A percentile compares a stretch with the other conserved stretches of the same genome.
These are phyloP conservation scores for Sweltsa coloradensis DNA, from an alignment of 1,140 invertebrate genomes.

Conservation along the genomic window DNA sequence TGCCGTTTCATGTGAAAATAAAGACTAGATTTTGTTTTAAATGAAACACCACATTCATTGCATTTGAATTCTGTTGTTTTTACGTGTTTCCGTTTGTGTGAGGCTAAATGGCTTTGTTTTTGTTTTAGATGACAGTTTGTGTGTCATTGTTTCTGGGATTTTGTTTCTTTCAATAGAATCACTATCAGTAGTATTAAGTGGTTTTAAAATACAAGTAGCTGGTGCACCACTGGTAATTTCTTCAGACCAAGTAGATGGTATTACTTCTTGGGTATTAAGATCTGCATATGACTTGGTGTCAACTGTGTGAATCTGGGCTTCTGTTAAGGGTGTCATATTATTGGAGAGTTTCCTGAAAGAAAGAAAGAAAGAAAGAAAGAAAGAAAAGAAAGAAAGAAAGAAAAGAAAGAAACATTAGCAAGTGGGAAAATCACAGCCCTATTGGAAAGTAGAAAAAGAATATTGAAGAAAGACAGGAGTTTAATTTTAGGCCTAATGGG, in stretches of 20 bases:
- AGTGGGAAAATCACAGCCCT: too few species aligned
- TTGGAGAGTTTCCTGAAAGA: neutral
- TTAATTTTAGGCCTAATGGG: too few species aligned
- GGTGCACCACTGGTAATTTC: neutral
- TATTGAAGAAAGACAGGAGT: too few species aligned
- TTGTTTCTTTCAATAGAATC: neutral
- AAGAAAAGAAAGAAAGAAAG: too few species aligned
- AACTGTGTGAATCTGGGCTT: neutral
- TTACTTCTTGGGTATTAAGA: neutral
- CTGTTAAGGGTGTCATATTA: neutral
- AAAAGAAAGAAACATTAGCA: too few species aligned
- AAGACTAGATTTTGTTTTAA: constrained; percentile 12
- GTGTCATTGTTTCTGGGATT: neutral
- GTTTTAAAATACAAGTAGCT: neutral
- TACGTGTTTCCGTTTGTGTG: constrained; percentile 7
- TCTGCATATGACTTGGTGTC: neutral
- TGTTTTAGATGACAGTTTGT: neutral
- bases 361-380: too few species aligned
- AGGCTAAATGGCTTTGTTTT: constrained; percentile 5
- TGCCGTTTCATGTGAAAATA: constrained; percentile 10
- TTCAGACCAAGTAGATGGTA: neutral
- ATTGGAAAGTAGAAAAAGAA: too few species aligned
- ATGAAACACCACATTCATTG: constrained; percentile 7
- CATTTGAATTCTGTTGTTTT: constrained; percentile 6
- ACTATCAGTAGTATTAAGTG: neutral